A percentile compares a stretch with the other conserved stretches of the same genome.
Evolutionary conservation across 2,113 vertebrate species (phyloP).

Genomic region (Epinephelus moara): DNA sequence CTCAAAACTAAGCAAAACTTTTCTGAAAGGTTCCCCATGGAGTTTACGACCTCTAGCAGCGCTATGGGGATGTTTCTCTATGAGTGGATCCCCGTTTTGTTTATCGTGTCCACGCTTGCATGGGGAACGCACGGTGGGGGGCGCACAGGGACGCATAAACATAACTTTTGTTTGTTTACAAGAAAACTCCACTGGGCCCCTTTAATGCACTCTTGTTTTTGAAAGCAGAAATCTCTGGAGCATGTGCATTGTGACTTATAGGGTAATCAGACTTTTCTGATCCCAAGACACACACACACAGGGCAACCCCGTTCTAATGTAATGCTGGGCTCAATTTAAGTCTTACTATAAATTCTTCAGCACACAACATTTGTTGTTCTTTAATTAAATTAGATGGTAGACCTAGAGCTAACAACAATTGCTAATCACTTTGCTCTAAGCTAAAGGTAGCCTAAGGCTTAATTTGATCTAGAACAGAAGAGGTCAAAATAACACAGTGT

Average conservation of each 20-base stretch:
- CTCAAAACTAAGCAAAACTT: background rate
- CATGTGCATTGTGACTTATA: background rate
- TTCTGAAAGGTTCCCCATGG: background rate
- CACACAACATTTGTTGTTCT: background rate
- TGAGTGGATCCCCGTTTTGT: background rate
- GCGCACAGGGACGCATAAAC: slow-evolving; percentile 1
- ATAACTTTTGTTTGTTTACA: slow-evolving; percentile 17
- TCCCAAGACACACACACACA: background rate
- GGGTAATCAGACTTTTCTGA: slow-evolving; percentile 6
- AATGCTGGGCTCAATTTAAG: background rate
- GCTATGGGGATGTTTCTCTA: background rate
- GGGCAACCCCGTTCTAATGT: background rate
- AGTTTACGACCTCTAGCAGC: background rate
- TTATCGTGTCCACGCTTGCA: background rate
- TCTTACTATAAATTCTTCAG: background rate
- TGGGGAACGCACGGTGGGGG: background rate
- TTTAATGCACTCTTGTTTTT: slow-evolving; percentile 32
- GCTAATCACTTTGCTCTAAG: slow-evolving; percentile 8
- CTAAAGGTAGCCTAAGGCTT: slow-evolving; percentile 27
- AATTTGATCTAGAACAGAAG: slow-evolving; percentile 12
- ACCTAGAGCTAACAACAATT: slow-evolving; percentile 36
- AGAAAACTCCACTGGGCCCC: slow-evolving; percentile 15
- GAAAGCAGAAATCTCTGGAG: slow-evolving; percentile 1
- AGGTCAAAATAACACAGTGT: background rate
- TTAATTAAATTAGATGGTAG: background rate